phyloP scores from a whole-genome alignment of 1,140 invertebrate genomes.

The Leptinotarsa undecemlineata region DNA sequence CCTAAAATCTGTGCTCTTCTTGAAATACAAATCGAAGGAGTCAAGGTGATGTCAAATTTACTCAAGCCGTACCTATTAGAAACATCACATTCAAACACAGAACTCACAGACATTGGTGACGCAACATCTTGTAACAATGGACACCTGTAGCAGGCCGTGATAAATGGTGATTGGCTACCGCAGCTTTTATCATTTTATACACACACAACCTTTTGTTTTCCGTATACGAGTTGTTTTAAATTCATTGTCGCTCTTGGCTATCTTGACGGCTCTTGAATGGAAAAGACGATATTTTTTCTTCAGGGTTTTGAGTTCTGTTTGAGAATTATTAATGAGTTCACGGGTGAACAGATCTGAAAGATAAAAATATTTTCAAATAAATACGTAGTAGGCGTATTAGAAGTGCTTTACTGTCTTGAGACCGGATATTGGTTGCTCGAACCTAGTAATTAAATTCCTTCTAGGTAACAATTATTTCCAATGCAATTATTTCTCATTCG shows the following conservation, averaged over 20 bases:
- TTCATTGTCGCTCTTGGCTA: conserved; percentile 12
- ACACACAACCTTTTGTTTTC: conserved; percentile 25
- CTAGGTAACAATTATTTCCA: too few relatives aligned
- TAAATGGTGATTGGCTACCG: conserved; percentile 39
- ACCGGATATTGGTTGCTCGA: not conserved
- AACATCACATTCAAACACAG: not conserved
- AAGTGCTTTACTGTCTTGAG: not conserved
- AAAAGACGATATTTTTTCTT: not conserved
- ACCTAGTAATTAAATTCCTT: not conserved
- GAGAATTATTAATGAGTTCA: conserved; percentile 19
- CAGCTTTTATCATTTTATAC: conserved; percentile 33
- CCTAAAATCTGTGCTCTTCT: not conserved
- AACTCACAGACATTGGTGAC: conserved; percentile 11
- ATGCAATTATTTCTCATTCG: too few relatives aligned
- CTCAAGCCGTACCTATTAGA: not conserved
- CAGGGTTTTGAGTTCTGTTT: conserved; percentile 9
- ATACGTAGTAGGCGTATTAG: not conserved
- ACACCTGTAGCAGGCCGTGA: conserved; percentile 35
- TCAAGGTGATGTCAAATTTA: not conserved
- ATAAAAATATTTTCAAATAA: not conserved
- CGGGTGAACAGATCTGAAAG: not conserved
- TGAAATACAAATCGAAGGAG: not conserved
- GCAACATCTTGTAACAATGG: conserved; percentile 27
- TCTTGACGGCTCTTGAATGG: conserved; percentile 13
- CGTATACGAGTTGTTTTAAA: conserved; percentile 16